Conservation (phyloP, 2,888 invertebrate species). For the Aplocera efformata region DNA sequence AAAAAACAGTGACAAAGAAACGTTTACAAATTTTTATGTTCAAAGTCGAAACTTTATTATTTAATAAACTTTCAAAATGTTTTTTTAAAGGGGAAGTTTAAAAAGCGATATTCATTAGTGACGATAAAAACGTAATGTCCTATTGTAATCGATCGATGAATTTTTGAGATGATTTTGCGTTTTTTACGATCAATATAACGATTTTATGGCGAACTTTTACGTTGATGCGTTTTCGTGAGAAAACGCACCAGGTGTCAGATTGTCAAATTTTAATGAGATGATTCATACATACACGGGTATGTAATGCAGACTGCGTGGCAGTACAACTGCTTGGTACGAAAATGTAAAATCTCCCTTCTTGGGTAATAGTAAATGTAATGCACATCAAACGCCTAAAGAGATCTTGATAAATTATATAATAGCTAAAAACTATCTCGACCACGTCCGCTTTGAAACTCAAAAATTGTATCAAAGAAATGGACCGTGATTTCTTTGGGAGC, state of each 20-base stretch:
- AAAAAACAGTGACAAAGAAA: constrained; percentile 46
- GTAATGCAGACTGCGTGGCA: constrained; percentile 5
- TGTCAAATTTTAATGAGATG: constrained; percentile 21
- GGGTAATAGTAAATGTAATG: no score
- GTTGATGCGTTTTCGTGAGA: constrained; percentile 59
- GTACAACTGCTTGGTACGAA: not conserved
- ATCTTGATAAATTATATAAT: no score
- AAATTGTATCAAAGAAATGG: no score
- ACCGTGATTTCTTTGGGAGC: no score
- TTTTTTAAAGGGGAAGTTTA: constrained; percentile 41
- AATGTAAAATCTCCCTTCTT: no score
- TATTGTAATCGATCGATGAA: constrained; percentile 71
- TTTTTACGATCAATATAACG: constrained; percentile 68
- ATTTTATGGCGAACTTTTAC: constrained; percentile 59
- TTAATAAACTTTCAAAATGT: constrained; percentile 58
- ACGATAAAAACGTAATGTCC: constrained; percentile 72
- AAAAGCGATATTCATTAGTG: constrained; percentile 68
- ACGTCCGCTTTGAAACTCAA: no score
- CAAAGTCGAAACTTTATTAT: constrained; percentile 65
- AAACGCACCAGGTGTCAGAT: constrained; percentile 47
- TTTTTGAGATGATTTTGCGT: constrained; percentile 72
- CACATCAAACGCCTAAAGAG: no score
- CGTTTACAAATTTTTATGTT: constrained; percentile 75
- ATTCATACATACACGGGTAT: constrained; percentile 11
- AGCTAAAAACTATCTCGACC: no score